Conservation (phyloP, 2,113 vertebrate genomes). For the Myrmecophaga tridactyla region DNA sequence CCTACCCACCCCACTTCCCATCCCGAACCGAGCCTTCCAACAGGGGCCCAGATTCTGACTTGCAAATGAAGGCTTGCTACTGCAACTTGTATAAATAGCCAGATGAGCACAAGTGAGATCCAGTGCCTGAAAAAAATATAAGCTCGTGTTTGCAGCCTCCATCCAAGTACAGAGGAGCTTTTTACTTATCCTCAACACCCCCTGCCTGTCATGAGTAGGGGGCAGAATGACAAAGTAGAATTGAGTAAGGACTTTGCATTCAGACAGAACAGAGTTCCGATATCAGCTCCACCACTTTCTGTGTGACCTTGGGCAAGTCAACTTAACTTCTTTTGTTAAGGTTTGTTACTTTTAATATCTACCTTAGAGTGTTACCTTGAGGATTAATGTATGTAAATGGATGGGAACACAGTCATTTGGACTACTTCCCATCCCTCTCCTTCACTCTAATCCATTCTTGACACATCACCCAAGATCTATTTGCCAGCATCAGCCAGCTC, state of each 20-base stretch:
- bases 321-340: not conserved
- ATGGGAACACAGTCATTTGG: not conserved
- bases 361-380: not conserved
- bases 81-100: not conserved
- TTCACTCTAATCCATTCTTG: not conserved
- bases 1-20: not conserved
- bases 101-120: not conserved
- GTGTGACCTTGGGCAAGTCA: not conserved
- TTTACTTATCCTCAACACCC: not conserved
- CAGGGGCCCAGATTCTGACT: not conserved
- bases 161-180: not conserved
- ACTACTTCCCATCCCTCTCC: not conserved
- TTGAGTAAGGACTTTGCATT: not conserved
- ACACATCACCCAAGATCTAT: not conserved
- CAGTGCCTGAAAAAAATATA: not conserved
- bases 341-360: not conserved
- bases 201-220: not conserved
- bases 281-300: not conserved
- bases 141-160: not conserved
- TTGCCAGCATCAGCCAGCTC: not conserved
- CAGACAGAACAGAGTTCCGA: constrained; percentile 11
- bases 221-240: not conserved
- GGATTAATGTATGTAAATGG: not conserved
- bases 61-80: not conserved
- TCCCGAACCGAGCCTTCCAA: not conserved